phyloP scores from a whole-genome alignment of 2,797 vertebrate species.

The Gallinago stenura region DNA sequence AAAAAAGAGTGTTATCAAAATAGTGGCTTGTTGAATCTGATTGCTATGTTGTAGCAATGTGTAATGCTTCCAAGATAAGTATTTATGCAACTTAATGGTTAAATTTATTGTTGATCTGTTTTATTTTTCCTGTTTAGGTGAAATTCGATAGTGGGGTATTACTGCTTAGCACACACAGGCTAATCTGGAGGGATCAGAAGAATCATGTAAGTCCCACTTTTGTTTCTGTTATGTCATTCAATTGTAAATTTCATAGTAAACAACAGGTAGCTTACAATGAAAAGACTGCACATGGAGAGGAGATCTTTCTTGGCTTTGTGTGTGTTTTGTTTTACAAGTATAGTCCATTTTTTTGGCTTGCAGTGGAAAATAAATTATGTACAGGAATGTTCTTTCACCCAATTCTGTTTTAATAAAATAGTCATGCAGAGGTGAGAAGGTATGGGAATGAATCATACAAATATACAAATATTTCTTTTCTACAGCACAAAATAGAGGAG shows the following conservation, averaged over 20 bases:
- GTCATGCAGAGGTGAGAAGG: neutral
- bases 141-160: slow-evolving; percentile 90
- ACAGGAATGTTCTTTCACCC: neutral
- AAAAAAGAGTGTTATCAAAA: neutral
- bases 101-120: neutral
- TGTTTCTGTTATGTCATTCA: neutral
- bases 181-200: slow-evolving; percentile 96
- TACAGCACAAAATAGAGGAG: neutral
- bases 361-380: neutral
- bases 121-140: slow-evolving; percentile 78
- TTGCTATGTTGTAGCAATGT: neutral
- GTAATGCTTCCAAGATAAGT: neutral
- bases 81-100: neutral
- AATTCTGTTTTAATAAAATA: neutral
- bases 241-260: neutral
- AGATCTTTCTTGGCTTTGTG: neutral
- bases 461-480: neutral
- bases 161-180: slow-evolving; percentile 92
- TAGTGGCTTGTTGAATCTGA: neutral
- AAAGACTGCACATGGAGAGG: fast-evolving
- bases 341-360: neutral
- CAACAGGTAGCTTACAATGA: neutral
- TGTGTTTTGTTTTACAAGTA: neutral
- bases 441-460: neutral
- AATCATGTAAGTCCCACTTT: slow-evolving; percentile 86